Base-by-base conservation (phyloP, 2,113 vertebrate genomes). In the Pollimyrus isidori region DNA sequence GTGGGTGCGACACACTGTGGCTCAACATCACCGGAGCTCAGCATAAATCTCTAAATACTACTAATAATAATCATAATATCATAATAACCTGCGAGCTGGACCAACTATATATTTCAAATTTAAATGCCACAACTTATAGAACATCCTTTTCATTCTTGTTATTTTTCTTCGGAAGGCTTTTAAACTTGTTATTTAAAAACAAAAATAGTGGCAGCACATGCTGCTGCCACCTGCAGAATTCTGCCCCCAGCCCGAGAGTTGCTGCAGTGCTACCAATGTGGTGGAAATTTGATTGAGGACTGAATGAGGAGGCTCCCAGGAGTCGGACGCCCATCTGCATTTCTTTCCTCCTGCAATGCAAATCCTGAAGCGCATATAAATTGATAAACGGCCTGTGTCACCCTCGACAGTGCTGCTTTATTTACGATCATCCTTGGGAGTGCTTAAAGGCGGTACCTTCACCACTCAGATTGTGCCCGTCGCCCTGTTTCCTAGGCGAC, bases 401-500 rank as follows among this genome's bases (percentile, higher is more conserved):
- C 48, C 46, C 46, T 30, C n/a, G 62, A 48, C 5, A 39, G 7
- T 11, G 19, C n/a, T 48, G 45, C 21, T 86, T 23, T 84, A 48
- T 84, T 83, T 48, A 69, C 1, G 39, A 42, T 45, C 19, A 1
- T 48, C 45, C 39, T 84, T 7, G 6, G 4, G 19, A 6, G 10
- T 26, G 19, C 84, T 11, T 1, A 3, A 17, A 3, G n/a, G 4
- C n/a, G 13, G 48, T 21, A 7, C 85, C 49, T 30, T 13, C 3
- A 17, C 87, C 48, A 0, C 48, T 76, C 87, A 49, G 82, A 23
- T n/a, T 39, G 45, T 53, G 26, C 87, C 1, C 21, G 3, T 19
- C n/a, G 7, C 49, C 53, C 15, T 62, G 56, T 90, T 89, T 89
- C 88, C 1, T 92, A 99, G 98, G 98, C 97, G 0, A 93, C 92